Evolutionary conservation across 2,888 invertebrate genomes (phyloP).

Genomic region (Temnothorax unifasciatus): DNA sequence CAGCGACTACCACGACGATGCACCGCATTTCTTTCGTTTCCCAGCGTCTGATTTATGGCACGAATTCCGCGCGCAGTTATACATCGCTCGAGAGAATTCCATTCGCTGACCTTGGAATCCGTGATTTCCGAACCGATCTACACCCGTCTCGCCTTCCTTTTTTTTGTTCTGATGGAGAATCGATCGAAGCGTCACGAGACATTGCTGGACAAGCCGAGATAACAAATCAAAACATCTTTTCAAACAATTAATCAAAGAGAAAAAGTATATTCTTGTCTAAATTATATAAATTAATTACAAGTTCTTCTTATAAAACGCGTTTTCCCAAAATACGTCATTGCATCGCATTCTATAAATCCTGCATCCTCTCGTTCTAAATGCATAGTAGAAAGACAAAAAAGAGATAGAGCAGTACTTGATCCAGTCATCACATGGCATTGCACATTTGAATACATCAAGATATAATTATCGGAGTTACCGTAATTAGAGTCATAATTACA

Average conservation of each 20-base stretch:
- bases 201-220: neutral
- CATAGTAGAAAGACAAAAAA: neutral
- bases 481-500: constrained; percentile 49
- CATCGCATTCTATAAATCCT: neutral
- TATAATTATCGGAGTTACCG: constrained; percentile 47
- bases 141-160: neutral
- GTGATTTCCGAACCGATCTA: constrained; percentile 59
- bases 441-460: constrained; percentile 30
- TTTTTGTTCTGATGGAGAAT: neutral
- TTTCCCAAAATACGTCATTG: neutral
- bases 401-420: constrained; percentile 14
- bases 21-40: constrained; percentile 73
- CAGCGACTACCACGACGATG: constrained; percentile 73
- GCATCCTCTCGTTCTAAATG: neutral
- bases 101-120: constrained; percentile 52
- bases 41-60: constrained; percentile 75
- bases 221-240: neutral
- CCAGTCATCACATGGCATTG: constrained; percentile 36
- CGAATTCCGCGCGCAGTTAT: constrained; percentile 75
- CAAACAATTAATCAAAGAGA: neutral
- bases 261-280: neutral
- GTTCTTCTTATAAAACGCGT: neutral
- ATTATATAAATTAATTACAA: neutral
- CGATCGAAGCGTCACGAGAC: neutral
- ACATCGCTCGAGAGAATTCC: constrained; percentile 72